phyloP scores from a whole-genome alignment of 2,888 invertebrate genomes.

The Microctonus aethiopoides region DNA sequence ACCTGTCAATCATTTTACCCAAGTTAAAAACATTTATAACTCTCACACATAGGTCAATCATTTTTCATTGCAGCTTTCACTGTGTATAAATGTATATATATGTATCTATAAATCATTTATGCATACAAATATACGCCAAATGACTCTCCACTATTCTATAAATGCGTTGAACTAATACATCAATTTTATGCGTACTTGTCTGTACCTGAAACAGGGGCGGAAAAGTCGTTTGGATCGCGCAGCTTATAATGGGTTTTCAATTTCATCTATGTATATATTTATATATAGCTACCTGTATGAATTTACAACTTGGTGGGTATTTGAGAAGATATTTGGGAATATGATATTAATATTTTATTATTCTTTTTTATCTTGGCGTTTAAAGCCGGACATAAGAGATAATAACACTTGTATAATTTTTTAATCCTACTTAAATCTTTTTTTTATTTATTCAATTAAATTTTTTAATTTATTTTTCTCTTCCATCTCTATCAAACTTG shows the following conservation, averaged over 20 bases:
- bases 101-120: not conserved
- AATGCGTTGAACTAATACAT: not conserved
- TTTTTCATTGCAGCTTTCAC: slow-evolving; percentile 22
- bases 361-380: not conserved
- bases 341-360: slow-evolving; percentile 54
- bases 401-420: slow-evolving; percentile 54
- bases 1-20: slow-evolving; percentile 60
- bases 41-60: slow-evolving; percentile 31
- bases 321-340: slow-evolving; percentile 63
- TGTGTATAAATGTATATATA: not conserved
- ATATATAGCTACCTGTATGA: no score
- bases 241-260: slow-evolving; percentile 62
- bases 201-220: slow-evolving; percentile 46
- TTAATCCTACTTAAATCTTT: slow-evolving; percentile 62
- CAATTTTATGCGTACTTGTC: not conserved
- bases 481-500: not conserved
- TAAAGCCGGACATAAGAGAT: slow-evolving; percentile 64
- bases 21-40: not conserved
- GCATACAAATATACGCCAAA: not conserved
- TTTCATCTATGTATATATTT: slow-evolving; percentile 50
- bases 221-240: slow-evolving; percentile 56
- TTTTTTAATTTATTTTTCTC: not conserved
- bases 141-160: not conserved
- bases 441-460: slow-evolving; percentile 42
- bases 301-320: slow-evolving; percentile 46